Percentiles rank a stretch among this genome's conserved stretches.
Conservation (phyloP, 1,140 invertebrate species). For the Microplitis demolitor region DNA sequence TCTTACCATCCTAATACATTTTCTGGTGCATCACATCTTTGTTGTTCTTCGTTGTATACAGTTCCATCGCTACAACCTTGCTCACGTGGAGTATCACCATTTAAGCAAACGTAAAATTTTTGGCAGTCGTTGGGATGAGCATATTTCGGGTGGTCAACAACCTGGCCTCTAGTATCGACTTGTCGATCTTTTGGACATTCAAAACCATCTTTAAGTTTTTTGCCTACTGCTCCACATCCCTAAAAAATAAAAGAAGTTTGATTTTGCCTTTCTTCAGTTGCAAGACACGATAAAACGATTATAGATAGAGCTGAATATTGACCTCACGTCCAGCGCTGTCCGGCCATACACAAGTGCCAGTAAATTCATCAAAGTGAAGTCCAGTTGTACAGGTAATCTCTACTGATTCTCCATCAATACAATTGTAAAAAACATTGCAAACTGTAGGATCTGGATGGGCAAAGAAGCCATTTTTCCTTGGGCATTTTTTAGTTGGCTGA, state of each 20-base stretch:
- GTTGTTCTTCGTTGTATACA: constrained; percentile 82
- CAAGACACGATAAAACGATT: background rate
- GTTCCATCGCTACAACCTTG: constrained; percentile 83
- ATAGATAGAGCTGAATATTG: constrained; percentile 8
- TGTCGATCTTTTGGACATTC: constrained; percentile 75
- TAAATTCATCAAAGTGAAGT: constrained; percentile 86
- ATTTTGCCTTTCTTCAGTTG: no score
- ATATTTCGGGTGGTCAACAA: constrained; percentile 84
- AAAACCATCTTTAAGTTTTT: constrained; percentile 80
- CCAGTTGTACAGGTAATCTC: constrained; percentile 84
- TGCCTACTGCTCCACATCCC: constrained; percentile 57
- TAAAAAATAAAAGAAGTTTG: constrained; percentile 16
- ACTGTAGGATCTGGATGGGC: constrained; percentile 79
- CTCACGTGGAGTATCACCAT: constrained; percentile 82
- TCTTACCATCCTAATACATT: constrained; percentile 83
- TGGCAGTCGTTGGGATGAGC: constrained; percentile 85
- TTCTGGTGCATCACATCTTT: constrained; percentile 84
- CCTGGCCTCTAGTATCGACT: constrained; percentile 71
- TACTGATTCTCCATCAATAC: constrained; percentile 81
- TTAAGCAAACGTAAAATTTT: constrained; percentile 88
- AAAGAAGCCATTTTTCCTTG: constrained; percentile 86
- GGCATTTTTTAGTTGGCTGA: constrained; percentile 74
- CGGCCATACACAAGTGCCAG: constrained; percentile 87
- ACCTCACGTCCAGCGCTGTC: constrained; percentile 77
- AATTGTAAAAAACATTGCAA: constrained; percentile 88